Base-by-base conservation (phyloP, 1,140 invertebrate genomes). In the Philotrypesis tridentata region DNA sequence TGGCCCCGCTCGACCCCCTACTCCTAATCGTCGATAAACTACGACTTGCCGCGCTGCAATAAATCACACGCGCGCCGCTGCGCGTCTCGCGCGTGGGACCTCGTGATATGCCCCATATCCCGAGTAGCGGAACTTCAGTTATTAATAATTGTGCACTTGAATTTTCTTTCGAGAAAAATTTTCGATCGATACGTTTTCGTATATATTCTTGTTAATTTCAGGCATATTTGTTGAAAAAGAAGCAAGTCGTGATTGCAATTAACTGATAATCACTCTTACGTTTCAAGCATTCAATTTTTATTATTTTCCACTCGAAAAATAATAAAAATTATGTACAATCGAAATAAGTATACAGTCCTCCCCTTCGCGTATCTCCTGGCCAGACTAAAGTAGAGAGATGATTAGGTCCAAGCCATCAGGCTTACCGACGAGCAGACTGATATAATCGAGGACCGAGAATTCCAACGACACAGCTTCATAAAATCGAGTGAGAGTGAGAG, bases 1-100 rank as follows among this genome's bases (percentile, higher is more conserved):
- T 0, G n/a, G 70, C 71, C n/a, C 25, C 17, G 14, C 33, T 25
- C 55, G 7, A 76, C 74, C 68, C 60, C 74, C 77, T 75, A 31
- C 74, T 67, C 88, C 87, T 89, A 89, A 89, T 90, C 87, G 85
- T 48, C 85, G 87, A 90, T 87, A 87, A 88, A 85, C 81, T 77
- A 70, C 23, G 61, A 77, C 70, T 65, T 76, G 27, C 82, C 63
- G 43, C 17, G 29, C 65, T 82, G n/a, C n/a, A n/a, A 86, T 89
- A 87, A 89, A 89, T 90, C 88, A 88, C 85, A 83, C 85, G 82
- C 12, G 40, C 84, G 82, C 48, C n/a, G 48, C 48, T 55, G 88
- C 78, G 48, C 43, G 80, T 80, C 74, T 29, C 76, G 31, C 74
- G 33, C 76, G 31, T 43, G 79, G 84, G 48, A 65, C 71, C 3